Percentiles rank a stretch among this genome's conserved stretches.
Evolutionary conservation across 2,113 vertebrate genomes (phyloP).

Genomic region (Rhinoderma darwinii): DNA sequence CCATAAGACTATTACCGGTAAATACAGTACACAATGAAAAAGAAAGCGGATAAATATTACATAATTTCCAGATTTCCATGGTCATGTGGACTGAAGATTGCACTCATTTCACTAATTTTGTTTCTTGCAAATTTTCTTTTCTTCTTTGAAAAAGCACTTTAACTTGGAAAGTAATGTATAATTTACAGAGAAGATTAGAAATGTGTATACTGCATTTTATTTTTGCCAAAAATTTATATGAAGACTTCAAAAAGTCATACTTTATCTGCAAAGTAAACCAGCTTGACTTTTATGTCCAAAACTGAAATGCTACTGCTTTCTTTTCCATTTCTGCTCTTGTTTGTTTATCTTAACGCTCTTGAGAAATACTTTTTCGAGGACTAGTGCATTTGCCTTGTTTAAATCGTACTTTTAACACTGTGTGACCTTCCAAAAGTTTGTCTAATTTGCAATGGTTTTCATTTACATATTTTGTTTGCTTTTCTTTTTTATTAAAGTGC

Average conservation of each 20-base stretch:
- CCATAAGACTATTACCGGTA: background rate
- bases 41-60: background rate
- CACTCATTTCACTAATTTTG: background rate
- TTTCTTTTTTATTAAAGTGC: background rate
- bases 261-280: conserved; percentile 54
- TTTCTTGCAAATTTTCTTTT: background rate
- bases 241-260: conserved; percentile 53
- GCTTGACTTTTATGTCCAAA: conserved; percentile 48
- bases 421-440: conserved; percentile 5
- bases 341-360: conserved; percentile 51
- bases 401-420: conserved; percentile 39
- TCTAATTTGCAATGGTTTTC: background rate
- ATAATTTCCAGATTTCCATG: background rate
- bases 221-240: conserved; percentile 54
- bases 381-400: conserved; percentile 39
- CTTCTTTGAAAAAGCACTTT: background rate
- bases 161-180: background rate
- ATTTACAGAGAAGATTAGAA: conserved; percentile 45
- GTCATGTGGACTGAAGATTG: background rate
- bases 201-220: conserved; percentile 26
- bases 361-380: conserved; percentile 43
- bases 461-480: background rate
- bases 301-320: conserved; percentile 48
- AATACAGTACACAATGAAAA: background rate
- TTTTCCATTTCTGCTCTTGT: conserved; percentile 49